phyloP scores from a whole-genome alignment of 2,888 invertebrate genomes.

The Drosophila yooni region DNA sequence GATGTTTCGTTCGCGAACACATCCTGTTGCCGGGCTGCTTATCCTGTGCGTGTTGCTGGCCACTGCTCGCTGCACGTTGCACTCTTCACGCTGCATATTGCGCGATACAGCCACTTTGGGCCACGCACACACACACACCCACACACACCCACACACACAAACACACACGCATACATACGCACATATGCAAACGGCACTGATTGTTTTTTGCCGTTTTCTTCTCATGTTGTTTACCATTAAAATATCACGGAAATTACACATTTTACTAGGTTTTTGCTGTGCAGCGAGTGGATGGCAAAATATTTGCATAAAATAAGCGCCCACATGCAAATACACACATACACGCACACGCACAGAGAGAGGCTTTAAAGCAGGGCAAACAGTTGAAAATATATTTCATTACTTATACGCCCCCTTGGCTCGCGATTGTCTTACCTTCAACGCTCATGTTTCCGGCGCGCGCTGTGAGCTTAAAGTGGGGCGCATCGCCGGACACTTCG shows the following conservation, averaged over 20 bases:
- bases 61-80: slow-evolving; percentile 24
- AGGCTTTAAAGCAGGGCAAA: slow-evolving; percentile 68
- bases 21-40: slow-evolving; percentile 62
- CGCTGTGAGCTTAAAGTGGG: slow-evolving; percentile 86
- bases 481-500: slow-evolving; percentile 88
- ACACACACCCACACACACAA: background rate
- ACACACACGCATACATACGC: background rate
- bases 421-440: slow-evolving; percentile 85
- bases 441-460: slow-evolving; percentile 87
- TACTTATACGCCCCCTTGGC: slow-evolving; percentile 52
- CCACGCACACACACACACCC: background rate
- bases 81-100: slow-evolving; percentile 28
- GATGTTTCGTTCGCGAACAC: slow-evolving; percentile 64
- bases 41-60: slow-evolving; percentile 63
- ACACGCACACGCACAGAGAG: slow-evolving; percentile 4
- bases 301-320: slow-evolving; percentile 59
- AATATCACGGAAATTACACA: slow-evolving; percentile 82
- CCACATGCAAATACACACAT: slow-evolving; percentile 9
- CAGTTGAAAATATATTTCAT: slow-evolving; percentile 74
- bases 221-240: slow-evolving; percentile 76
- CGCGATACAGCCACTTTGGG: slow-evolving; percentile 62
- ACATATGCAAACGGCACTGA: slow-evolving; percentile 27
- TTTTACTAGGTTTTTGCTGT: slow-evolving; percentile 79
- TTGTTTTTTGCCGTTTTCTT: slow-evolving; percentile 63
- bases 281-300: slow-evolving; percentile 48